A percentile compares a stretch with the other conserved stretches of the same genome.
These are phyloP conservation scores for Fulica atra DNA, from an alignment of 2,113 vertebrate genomes.

Conservation along the genomic window DNA sequence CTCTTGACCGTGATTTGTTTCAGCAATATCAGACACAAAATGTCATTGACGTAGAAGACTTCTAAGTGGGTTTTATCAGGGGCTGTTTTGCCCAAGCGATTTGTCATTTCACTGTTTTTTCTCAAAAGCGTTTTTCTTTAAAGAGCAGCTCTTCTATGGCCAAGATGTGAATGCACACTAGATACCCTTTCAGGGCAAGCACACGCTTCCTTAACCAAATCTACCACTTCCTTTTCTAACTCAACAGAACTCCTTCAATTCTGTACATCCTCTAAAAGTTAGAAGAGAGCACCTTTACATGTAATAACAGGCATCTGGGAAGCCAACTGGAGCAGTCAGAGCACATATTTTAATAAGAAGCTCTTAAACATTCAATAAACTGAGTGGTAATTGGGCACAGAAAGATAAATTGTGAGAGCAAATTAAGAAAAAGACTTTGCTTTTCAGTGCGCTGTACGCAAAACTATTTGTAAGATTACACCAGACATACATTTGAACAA, in stretches of 20 bases:
- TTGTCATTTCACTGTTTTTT: not conserved
- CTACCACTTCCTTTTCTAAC: conserved; percentile 62
- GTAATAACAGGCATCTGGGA: conserved; percentile 61
- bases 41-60: not conserved
- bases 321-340: conserved; percentile 35
- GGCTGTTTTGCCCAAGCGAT: conserved; percentile 42
- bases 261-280: conserved; percentile 45
- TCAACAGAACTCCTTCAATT: conserved; percentile 59
- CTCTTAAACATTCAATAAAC: conserved; percentile 70
- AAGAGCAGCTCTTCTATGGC: conserved; percentile 8
- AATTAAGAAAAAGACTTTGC: conserved; percentile 68
- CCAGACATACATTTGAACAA: conserved; percentile 71
- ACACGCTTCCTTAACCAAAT: conserved; percentile 65
- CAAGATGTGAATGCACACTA: conserved; percentile 25
- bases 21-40: not conserved
- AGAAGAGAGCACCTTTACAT: conserved; percentile 29
- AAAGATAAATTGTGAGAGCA: conserved; percentile 73
- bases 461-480: conserved; percentile 71
- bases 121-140: not conserved
- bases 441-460: conserved; percentile 61
- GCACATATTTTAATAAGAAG: conserved; percentile 60
- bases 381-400: conserved; percentile 70
- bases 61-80: conserved; percentile 8
- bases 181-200: conserved; percentile 37
- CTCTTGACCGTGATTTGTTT: not conserved